phyloP scores from a whole-genome alignment of 2,888 invertebrate genomes.

The Ormyrus rosae region DNA sequence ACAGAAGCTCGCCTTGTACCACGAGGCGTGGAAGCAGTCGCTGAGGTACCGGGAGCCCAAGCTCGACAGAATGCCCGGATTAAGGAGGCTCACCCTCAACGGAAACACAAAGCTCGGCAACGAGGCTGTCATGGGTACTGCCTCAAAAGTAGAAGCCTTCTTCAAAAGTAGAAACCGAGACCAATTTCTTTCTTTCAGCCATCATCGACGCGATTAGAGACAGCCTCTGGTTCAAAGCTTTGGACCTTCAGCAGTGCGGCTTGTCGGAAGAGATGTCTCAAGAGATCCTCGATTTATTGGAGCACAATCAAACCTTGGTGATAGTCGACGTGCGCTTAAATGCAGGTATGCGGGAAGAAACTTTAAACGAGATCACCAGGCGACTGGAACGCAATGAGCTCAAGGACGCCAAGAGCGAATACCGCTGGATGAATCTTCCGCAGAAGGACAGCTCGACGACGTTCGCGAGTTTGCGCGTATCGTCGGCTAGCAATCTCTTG shows the following conservation, averaged over 20 bases:
- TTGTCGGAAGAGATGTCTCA: constrained; percentile 81
- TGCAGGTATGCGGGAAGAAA: constrained; percentile 76
- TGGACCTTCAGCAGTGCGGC: constrained; percentile 87
- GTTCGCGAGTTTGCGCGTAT: constrained; percentile 52
- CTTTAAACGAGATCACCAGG: constrained; percentile 74
- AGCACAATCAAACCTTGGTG: constrained; percentile 82
- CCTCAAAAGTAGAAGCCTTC: no score
- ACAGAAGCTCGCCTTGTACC: constrained; percentile 84
- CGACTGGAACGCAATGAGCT: constrained; percentile 62
- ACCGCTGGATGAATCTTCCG: constrained; percentile 66
- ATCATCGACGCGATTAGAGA: constrained; percentile 85
- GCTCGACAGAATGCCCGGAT: constrained; percentile 84
- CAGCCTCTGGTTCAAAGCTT: constrained; percentile 88
- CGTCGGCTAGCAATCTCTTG: constrained; percentile 59
- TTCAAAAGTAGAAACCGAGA: no score
- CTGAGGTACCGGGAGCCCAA: constrained; percentile 86
- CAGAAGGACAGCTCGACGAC: constrained; percentile 55
- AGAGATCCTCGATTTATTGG: constrained; percentile 79
- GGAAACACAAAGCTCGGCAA: constrained; percentile 76
- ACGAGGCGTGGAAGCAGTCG: constrained; percentile 89
- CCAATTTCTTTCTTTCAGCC: constrained; percentile 62
- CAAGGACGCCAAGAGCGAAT: constrained; percentile 62
- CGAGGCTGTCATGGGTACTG: constrained; percentile 44
- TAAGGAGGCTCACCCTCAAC: constrained; percentile 83
- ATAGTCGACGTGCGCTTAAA: constrained; percentile 84